phyloP scores from a whole-genome alignment of 2,113 vertebrate genomes.

The pig (Sus scrofa) region DNA sequence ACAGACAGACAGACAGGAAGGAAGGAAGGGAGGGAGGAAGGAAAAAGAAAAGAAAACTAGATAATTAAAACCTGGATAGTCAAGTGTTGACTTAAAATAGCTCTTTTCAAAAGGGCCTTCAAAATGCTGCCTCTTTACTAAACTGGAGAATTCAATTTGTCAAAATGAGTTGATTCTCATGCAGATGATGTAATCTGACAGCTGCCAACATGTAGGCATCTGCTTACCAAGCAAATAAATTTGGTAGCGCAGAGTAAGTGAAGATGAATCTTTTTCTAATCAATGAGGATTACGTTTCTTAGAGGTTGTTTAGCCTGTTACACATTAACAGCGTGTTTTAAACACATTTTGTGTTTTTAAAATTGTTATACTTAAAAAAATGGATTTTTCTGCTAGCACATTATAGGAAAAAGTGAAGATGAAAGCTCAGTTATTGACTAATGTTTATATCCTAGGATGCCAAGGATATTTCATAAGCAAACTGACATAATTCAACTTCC shows the following conservation, averaged over 20 bases:
- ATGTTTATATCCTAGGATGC: not conserved
- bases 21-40: too few relatives aligned
- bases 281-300: conserved; percentile 27
- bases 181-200: conserved; percentile 30
- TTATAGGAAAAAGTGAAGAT: conserved; percentile 64
- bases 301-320: conserved; percentile 49
- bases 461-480: conserved; percentile 39
- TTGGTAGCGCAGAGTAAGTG: not conserved
- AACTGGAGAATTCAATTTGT: conserved; percentile 4
- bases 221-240: not conserved
- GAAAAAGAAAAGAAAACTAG: not conserved
- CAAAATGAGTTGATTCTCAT: not conserved
- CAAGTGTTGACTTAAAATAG: conserved; percentile 39
- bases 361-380: conserved; percentile 69
- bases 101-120: not conserved
- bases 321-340: conserved; percentile 72
- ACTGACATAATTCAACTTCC: not conserved
- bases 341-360: conserved; percentile 69
- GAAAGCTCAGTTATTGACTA: conserved; percentile 42
- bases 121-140: not conserved
- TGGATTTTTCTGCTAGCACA: conserved; percentile 39
- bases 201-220: not conserved
- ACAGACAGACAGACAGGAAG: too few relatives aligned
- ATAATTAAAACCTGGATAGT: not conserved
- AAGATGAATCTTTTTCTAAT: conserved; percentile 49